Evolutionary conservation across 2,888 invertebrate species (phyloP).

Genomic region (Pelosia muscerda): DNA sequence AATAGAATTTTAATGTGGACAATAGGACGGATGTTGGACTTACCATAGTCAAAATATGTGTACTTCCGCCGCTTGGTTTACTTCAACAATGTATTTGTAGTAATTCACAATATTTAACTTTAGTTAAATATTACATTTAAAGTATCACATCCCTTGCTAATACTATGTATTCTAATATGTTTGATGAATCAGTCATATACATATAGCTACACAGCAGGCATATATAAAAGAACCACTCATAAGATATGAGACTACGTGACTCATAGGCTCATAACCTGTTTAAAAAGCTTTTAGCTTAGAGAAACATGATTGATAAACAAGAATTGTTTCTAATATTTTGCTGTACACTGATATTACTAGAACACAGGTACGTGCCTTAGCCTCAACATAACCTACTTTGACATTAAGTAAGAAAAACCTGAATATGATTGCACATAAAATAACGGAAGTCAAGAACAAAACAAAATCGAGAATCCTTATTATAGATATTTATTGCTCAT

Average conservation of each 20-base stretch:
- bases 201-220: conserved; percentile 7
- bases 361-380: conserved; percentile 9
- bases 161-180: conserved; percentile 21
- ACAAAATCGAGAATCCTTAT: neutral
- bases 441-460: neutral
- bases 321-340: conserved; percentile 24
- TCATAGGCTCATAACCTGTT: conserved; percentile 68
- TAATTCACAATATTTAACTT: conserved; percentile 9
- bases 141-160: neutral
- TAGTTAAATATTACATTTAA: neutral
- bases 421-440: neutral
- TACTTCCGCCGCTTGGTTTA: conserved; percentile 65
- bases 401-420: neutral
- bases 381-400: conserved; percentile 7
- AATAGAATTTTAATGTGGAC: conserved; percentile 63
- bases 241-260: conserved; percentile 56
- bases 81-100: conserved; percentile 48
- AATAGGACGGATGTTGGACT: conserved; percentile 78
- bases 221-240: conserved; percentile 53
- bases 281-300: conserved; percentile 62
- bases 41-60: conserved; percentile 71
- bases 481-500: neutral
- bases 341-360: conserved; percentile 10
- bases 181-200: conserved; percentile 38
- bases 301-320: conserved; percentile 51